Conservation (phyloP, 2,797 vertebrate genomes). For the Petrocephalus schoutedeni region DNA sequence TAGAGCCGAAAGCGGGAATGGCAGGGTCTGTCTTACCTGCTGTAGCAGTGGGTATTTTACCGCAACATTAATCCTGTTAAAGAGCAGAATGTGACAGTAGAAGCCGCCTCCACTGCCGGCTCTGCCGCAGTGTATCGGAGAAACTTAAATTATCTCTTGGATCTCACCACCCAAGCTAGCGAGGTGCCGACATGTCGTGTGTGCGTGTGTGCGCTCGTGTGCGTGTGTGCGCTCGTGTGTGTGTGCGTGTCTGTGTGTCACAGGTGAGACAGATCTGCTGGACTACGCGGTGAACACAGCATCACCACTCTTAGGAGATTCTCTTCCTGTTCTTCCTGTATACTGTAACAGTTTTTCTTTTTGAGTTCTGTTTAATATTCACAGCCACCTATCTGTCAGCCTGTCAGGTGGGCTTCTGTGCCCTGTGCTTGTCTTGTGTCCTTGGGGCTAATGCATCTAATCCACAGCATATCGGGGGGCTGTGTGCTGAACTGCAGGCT, state of each 20-base stretch:
- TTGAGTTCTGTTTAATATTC: neutral
- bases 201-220: neutral
- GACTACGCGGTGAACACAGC: neutral
- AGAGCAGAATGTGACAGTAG: neutral
- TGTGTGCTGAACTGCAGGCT: neutral
- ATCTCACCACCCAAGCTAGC: neutral
- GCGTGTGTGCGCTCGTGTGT: neutral
- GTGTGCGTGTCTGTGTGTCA: neutral
- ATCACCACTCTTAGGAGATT: neutral
- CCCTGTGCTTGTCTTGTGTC: neutral
- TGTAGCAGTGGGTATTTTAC: neutral
- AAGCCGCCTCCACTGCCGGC: neutral
- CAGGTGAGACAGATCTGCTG: neutral
- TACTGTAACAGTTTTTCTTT: neutral
- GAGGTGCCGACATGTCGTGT: neutral
- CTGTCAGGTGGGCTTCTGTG: neutral
- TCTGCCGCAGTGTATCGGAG: neutral
- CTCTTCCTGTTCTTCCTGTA: neutral
- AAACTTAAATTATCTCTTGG: neutral
- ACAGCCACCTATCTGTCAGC: neutral
- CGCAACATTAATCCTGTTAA: slow-evolving; percentile 1
- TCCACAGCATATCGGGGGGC: neutral
- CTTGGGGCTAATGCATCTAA: neutral
- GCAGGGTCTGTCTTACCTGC: neutral
- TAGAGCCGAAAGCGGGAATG: neutral